Evolutionary conservation across 2,888 invertebrate genomes (phyloP), one percentile per base, ranked within the genome.

Genomic region (Sialis fuliginosa): DNA sequence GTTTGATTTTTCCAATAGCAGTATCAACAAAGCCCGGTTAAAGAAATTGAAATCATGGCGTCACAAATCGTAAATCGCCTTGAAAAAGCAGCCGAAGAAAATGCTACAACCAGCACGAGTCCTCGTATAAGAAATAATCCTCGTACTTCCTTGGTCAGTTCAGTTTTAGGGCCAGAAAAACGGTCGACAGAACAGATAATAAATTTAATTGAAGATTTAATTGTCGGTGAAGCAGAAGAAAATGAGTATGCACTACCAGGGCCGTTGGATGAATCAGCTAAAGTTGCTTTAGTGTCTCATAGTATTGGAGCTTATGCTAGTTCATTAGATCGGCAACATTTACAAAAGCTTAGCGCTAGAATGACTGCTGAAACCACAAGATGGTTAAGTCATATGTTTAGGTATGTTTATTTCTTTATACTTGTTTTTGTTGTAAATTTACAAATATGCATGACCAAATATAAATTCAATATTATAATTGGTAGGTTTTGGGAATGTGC

Each of bases 371-470:
- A 92, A 59, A 86, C 88, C 1, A 85, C 87, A 5, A 69, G 86
- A 53, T 92, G 92, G 92, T 70, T 92, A 57, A 78, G 86, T 46
- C 81, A 87, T 58, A 73, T 92, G 58, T 90, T 90, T 67, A 81
- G 81, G 84, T 83, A 61, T 59, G 62, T 2, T 22, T 22, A 22
- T 22, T 22, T 22, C 47, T 31, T 34, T 35, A 50, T 41, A 22
- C 22, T 22, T 22, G 22, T 2, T 22, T 22, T 22, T 22, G 22
- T 12, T 42, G 10, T 5, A 35, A 9, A 30, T 48, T 39, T 40
- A 49, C 32, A 9, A 48, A 6, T 48, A 42, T 33, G 22, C 30
- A 33, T 33, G n/a, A 10, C 9, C 6, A 5, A 13, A n/a, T 33
- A 12, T 12, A 13, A 10, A 41, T n/a, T 33, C 63, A 35, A 8